A percentile compares a stretch with the other conserved stretches of the same genome.
phyloP scores from a whole-genome alignment of 2,797 vertebrate species.

The Coilia nasus region DNA sequence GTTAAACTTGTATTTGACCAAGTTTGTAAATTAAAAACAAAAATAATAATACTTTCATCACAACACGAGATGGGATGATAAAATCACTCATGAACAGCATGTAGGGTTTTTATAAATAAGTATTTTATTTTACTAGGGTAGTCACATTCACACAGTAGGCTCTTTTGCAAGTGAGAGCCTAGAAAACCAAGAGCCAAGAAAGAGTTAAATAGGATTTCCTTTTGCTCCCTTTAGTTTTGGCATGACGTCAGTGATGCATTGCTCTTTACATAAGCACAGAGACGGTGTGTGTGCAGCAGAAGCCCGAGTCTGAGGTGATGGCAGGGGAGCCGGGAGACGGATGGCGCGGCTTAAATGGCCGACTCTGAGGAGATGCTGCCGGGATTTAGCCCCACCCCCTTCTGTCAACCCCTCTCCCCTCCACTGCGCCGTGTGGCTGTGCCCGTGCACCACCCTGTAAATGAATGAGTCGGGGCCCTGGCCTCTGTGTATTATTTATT shows the following conservation, averaged over 20 bases:
- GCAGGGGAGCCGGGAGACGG: slow-evolving; percentile 48
- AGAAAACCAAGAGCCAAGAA: background rate
- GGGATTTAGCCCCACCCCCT: slow-evolving; percentile 51
- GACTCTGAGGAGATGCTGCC: slow-evolving; percentile 38
- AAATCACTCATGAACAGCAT: background rate
- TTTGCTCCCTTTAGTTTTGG: background rate
- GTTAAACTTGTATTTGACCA: background rate
- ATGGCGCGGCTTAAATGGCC: slow-evolving; percentile 47
- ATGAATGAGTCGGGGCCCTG: slow-evolving; percentile 32
- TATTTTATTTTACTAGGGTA: too few species aligned
- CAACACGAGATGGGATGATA: background rate
- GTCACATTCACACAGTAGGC: too few species aligned
- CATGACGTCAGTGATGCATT: background rate
- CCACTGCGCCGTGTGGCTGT: background rate
- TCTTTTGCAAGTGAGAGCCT: too few species aligned
- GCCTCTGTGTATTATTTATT: slow-evolving; percentile 51
- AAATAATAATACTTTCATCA: background rate
- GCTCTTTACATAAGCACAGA: slow-evolving; percentile 14
- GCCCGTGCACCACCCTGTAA: slow-evolving; percentile 32
- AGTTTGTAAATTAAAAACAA: background rate
- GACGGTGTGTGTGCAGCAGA: slow-evolving; percentile 33
- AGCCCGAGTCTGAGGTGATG: slow-evolving; percentile 40
- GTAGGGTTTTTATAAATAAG: background rate
- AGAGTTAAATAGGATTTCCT: background rate
- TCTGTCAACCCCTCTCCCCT: background rate